These are phyloP conservation scores for Belonocnema kinseyi DNA, from an alignment of 1,140 invertebrate genomes.

Conservation along the genomic window DNA sequence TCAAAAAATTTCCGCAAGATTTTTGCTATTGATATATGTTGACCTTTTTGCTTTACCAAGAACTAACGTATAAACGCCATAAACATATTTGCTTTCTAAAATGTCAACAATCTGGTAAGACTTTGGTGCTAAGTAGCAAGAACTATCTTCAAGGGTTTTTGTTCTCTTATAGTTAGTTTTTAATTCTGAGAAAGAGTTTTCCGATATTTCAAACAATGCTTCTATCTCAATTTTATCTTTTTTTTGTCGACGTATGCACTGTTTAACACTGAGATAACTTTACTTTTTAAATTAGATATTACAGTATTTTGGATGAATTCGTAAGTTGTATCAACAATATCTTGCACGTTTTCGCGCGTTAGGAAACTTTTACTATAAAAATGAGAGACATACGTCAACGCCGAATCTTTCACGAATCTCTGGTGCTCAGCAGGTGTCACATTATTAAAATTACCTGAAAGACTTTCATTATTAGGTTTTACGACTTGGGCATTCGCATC, in stretches of 20 bases:
- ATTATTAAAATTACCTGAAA: too few species aligned
- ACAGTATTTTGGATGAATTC: neutral
- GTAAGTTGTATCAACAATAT: conserved; percentile 22
- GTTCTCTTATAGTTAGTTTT: conserved; percentile 38
- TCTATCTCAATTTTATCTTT: neutral
- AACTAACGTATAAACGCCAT: conserved; percentile 11
- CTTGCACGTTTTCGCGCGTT: conserved; percentile 32
- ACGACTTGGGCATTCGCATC: too few species aligned
- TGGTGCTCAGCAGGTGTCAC: neutral
- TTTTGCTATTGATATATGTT: conserved; percentile 38
- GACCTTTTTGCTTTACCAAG: conserved; percentile 6
- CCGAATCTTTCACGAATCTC: neutral
- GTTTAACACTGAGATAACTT: conserved; percentile 5
- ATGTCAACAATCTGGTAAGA: conserved; percentile 19
- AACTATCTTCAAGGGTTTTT: conserved; percentile 30
- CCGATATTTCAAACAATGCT: conserved; percentile 30
- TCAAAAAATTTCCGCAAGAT: conserved; percentile 35
- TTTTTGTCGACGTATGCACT: neutral
- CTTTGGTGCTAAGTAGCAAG: conserved; percentile 31
- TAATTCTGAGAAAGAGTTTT: conserved; percentile 33
- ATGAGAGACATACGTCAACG: neutral
- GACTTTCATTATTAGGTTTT: too few species aligned
- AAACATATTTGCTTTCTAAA: neutral
- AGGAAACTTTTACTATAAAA: conserved; percentile 9
- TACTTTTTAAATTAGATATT: conserved; percentile 17